Evolutionary conservation across 2,797 vertebrate genomes (phyloP), one percentile per base, ranked within the genome.

Genomic region (Chromis chromis): DNA sequence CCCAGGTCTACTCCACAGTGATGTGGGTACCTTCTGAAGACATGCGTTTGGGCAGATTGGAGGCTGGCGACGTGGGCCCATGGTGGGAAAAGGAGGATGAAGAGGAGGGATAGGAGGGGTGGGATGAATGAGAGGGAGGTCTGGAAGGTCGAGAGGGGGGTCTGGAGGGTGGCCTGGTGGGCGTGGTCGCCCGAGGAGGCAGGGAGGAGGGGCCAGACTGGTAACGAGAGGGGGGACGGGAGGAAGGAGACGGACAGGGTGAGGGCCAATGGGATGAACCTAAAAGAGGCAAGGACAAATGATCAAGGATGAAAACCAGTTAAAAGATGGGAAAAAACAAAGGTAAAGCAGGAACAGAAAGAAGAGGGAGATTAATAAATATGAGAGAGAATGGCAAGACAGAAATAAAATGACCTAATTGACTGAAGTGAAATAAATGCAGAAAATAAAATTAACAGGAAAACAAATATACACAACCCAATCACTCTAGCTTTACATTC

Each of bases 191-290:
- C 97, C 96, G 96, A 94, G 96, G 97, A 94, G 97, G 97, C 96
- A 99, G 95, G 95, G 97, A 98, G 95, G 95, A 97, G 94, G 97
- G 96, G 94, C 97, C 97, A 94, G 97, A 97, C 96, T 96, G 97
- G 97, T 98, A 98, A 96, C 97, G 97, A 95, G 97, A 96, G 96
- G 97, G 96, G 96, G 97, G 96, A 93, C 97, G 97, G 95, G 97
- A 99, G 94, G 97, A 98, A 96, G 97, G 97, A 97, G 98, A 98
- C 93, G 96, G 97, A 96, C 98, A 99, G 95, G 97, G 96, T 96
- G 97, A 97, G 96, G 96, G 96, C 97, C 98, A 99, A 95, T 97
- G 95, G 95, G 92, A 93, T 96, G 91, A 93, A 94, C 93, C 93
- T 94, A 91, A 89, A 89, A 87, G 82, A 92, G 85, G 92, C 86